Base-by-base conservation (phyloP, 2,113 vertebrate species). In the Epinephelus fuscoguttatus region DNA sequence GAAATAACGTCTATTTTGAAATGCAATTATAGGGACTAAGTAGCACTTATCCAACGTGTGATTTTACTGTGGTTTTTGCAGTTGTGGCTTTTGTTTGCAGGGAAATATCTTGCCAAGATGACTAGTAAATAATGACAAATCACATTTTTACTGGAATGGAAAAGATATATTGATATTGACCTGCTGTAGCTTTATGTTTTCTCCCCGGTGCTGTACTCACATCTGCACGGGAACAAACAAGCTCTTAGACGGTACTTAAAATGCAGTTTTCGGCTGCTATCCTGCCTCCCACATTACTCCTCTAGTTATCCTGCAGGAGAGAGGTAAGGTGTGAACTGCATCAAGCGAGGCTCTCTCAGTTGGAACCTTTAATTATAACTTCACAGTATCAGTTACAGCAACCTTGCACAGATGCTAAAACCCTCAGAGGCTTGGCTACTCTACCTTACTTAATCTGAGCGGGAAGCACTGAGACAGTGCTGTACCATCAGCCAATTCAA, bases 351-450 rank as follows among this genome's bases (percentile, higher is more conserved):
- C 84, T 94, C 94, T 78, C 92, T 96, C 94, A 94, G 89, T 95
- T 87, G 93, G 94, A 95, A 96, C 95, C 95, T 96, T 96, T 96
- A 96, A 96, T 96, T 96, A 96, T 94, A 94, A 93, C 90, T 91
- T 92, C 94, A 94, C 94, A 94, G 95, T 96, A 96, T 96, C 96
- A 96, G 94, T 96, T 96, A 95, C 95, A 95, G 92, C 93, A 94
- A 95, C 91, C 92, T 93, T 90, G 91, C 93, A 62, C 93, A 95
- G 94, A 94, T 95, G 94, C 94, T 94, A 94, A 95, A 95, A 93
- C 92, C 94, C 84, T 94, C 92, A 80, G 92, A 94, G 92, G 96
- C 95, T 95, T 95, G 95, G 93, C 94, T 96, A 95, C 94, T 95
- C 96, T 96, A 94, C 94, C 95, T 95, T 94, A 94, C 93, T 95